Evolutionary conservation across 2,888 invertebrate species (phyloP), one percentile per base, ranked within the genome.

Genomic region (Idaea biselata): DNA sequence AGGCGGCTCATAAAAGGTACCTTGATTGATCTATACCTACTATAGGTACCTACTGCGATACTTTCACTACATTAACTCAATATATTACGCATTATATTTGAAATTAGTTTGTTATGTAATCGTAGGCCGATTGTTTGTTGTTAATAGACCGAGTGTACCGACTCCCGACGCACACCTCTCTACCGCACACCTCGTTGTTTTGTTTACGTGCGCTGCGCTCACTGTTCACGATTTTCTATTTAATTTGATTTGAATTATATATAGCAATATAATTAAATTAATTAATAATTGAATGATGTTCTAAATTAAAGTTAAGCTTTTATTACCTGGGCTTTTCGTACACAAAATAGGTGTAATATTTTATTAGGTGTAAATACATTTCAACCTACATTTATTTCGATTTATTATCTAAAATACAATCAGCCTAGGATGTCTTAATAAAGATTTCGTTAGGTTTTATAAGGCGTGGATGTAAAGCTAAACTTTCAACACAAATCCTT

Each of bases 101-200:
- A 77, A 80, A 78, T 80, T 74, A 78, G 74, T 73, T 77, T 70
- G 72, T 78, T 77, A 70, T 63, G 70, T 77, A 71, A 70, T 58
- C 67, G 7, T 33, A 44, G 60, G 68, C 58, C 65, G 64, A 58
- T 67, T 65, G 59, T 64, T 58, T 62, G 67, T 70, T 68, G 68
- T 68, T 68, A 66, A 70, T 72, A 18, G 25, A 25, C 1, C 25
- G 25, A 25, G 5, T 25, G 25, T 25, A 25, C 25, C 25, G 25
- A 25, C 25, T 25, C 5, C 25, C 25, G n/a, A 25, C 25, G 25
- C 25, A 3, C 25, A 3, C 1, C 25, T 25, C 16, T n/a, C 55
- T 53, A 11, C 53, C 14, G 53, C n/a, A 17, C 55, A n/a, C 16
- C 55, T 17, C 55, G n/a, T 55, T 55, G 55, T 55, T 55, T 55